A percentile compares a stretch with the other conserved stretches of the same genome.
phyloP scores from a whole-genome alignment of 2,113 vertebrate species.

The Paedocypris sp. region DNA sequence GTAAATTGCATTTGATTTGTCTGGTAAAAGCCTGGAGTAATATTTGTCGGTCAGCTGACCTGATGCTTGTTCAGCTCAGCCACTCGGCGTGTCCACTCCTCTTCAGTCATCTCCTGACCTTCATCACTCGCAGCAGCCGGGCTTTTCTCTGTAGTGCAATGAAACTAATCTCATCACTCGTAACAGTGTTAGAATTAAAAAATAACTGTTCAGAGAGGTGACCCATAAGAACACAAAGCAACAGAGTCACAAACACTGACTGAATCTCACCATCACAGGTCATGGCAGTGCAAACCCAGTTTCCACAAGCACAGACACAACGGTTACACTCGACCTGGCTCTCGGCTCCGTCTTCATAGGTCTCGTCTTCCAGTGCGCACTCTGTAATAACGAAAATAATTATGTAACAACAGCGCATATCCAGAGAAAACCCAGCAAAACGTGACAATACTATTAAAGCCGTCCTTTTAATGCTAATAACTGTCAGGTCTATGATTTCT shows the following conservation, averaged over 20 bases:
- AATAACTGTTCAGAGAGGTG: no score
- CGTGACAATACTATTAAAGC: no score
- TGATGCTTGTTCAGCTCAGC: conserved; percentile 94
- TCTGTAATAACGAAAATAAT: conserved; percentile 52
- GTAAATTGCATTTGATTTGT: not conserved
- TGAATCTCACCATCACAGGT: conserved; percentile 74
- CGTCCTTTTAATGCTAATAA: no score
- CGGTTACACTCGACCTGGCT: conserved; percentile 94
- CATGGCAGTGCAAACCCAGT: conserved; percentile 99
- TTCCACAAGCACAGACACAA: conserved; percentile 93
- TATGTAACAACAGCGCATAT: not conserved
- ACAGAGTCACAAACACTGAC: no score
- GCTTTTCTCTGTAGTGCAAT: conserved; percentile 60
- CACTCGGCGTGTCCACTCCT: conserved; percentile 79
- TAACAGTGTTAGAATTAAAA: no score
- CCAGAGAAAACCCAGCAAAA: no score
- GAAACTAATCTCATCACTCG: not conserved
- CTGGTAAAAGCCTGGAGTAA: not conserved
- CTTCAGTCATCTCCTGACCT: conserved; percentile 76
- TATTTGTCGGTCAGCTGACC: conserved; percentile 52
- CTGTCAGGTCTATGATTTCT: no score
- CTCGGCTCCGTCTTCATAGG: conserved; percentile 85
- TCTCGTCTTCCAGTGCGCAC: conserved; percentile 93
- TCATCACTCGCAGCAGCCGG: conserved; percentile 46
- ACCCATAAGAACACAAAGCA: no score